Base-by-base conservation (phyloP, 2,888 invertebrate species). In the Drosophila borealis region DNA sequence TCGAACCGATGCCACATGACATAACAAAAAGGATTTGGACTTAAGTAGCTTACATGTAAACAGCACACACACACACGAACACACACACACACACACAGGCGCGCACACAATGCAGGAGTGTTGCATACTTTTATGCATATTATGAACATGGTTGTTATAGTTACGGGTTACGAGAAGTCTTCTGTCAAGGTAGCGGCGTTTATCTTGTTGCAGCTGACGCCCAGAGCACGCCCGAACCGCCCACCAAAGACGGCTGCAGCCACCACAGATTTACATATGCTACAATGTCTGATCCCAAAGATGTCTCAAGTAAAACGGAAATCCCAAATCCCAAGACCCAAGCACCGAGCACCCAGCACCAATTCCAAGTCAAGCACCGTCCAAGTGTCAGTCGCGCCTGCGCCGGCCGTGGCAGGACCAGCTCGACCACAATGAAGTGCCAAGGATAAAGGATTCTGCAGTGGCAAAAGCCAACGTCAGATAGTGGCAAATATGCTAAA, bases 11-110 rank as follows among this genome's bases (percentile, higher is more conserved):
- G 82, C 61, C 69, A 65, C 77, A 74, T 81, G 81, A 83, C 84
- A 82, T 77, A 83, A 81, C 84, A 79, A 79, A 82, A 86, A 77
- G 87, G 87, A 82, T 82, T 82, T 86, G 41, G 60, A 83, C 74
- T 79, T 82, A 82, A 86, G 82, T 84, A 79, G 87, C 87, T 82
- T 82, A 83, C 71, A 74, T 70, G 86, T 78, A 78, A 82, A 85
- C 80, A 81, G 69, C 65, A 61, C 55, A 54, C 70, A 55, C 65
- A 59, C 48, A 53, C 41, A 39, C 36, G 50, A 10, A 41, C n/a
- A 37, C 44, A 33, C 11, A 37, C 14, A 44, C 33, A 50, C 37
- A 51, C 29, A n/a, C 57, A 48, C 39, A 46, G 14, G 57, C 34
- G 13, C 21, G 13, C 13, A 10, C 29, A 46, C 39, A 45, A 46